These are phyloP conservation scores for Sebastes hopkinsi DNA, from an alignment of 2,797 vertebrate genomes.

Conservation along the genomic window DNA sequence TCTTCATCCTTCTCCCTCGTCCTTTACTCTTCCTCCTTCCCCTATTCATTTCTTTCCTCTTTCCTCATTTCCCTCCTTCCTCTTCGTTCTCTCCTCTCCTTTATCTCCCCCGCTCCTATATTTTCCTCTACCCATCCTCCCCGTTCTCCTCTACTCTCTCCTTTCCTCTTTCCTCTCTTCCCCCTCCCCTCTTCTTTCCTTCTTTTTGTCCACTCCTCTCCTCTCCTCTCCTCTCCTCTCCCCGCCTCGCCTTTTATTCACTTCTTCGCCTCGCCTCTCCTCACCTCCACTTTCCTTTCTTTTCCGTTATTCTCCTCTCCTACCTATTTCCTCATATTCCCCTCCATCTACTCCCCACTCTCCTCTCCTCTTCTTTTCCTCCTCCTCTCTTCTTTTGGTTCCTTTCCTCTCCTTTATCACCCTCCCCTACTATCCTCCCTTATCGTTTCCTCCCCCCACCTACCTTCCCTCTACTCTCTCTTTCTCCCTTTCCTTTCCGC, in stretches of 20 bases:
- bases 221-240: background rate
- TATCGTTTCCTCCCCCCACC: background rate
- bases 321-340: background rate
- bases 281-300: background rate
- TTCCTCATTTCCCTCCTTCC: background rate
- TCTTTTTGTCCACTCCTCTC: background rate
- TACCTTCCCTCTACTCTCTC: background rate
- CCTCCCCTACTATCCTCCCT: background rate
- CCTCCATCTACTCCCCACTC: background rate
- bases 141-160: background rate
- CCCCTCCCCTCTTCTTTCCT: background rate
- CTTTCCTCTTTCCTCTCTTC: background rate
- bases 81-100: background rate
- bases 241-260: too few relatives aligned
- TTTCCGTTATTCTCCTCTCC: background rate
- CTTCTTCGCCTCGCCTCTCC: background rate
- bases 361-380: background rate
- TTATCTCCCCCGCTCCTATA: too few relatives aligned
- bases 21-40: background rate
- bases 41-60: background rate
- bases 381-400: background rate
- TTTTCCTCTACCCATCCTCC: too few relatives aligned
- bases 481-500: background rate
- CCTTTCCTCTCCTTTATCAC: background rate
- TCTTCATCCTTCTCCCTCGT: background rate